Base-by-base conservation (phyloP, 2,113 vertebrate species). In the Equus quagga region DNA sequence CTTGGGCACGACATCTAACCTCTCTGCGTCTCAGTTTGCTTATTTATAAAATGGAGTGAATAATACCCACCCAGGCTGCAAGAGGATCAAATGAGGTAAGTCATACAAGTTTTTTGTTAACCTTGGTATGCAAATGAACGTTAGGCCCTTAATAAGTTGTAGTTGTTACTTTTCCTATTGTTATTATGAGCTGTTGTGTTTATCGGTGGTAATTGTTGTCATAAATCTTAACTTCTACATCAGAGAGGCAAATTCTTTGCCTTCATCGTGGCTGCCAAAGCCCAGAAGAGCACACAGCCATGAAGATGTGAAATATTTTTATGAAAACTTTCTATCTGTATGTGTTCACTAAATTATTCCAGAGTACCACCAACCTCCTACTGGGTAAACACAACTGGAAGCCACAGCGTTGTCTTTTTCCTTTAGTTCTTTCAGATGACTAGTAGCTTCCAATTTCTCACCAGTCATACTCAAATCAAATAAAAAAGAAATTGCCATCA, bases 31-130 rank as follows among this genome's bases (percentile, higher is more conserved):
- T 94, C 73, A 62, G 67, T 85, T 84, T 95, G 33, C n/a, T 84
- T 72, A 36, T 95, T 15, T 69, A 51, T 89, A 72, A 93, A 94
- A 67, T 24, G 80, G 84, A 75, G n/a, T 81, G 28, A 41, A 69
- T 84, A 44, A 24, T 46, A 11, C 2, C 3, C 17, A 62, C 56
- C 3, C 24, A 19, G 65, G 46, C n/a, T 84, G 8, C 26, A 60
- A 49, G 87, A 89, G 18, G 18, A 81, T 36, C 69, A 49, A n/a
- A 64, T 76, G n/a, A 78, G 56, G 28, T 44, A 69, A 88, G 33
- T 41, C 17, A 44, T n/a, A 46, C 54, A 78, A 73, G 73, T 62
- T 56, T n/a, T 58, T 46, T 70, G 54, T 73, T 72, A 83, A 87
- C 49, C 3, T 92, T 36, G 41, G 62, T 44, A 19, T 92, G 56